phyloP scores from a whole-genome alignment of 2,113 vertebrate species.

The Phoxinus phoxinus region DNA sequence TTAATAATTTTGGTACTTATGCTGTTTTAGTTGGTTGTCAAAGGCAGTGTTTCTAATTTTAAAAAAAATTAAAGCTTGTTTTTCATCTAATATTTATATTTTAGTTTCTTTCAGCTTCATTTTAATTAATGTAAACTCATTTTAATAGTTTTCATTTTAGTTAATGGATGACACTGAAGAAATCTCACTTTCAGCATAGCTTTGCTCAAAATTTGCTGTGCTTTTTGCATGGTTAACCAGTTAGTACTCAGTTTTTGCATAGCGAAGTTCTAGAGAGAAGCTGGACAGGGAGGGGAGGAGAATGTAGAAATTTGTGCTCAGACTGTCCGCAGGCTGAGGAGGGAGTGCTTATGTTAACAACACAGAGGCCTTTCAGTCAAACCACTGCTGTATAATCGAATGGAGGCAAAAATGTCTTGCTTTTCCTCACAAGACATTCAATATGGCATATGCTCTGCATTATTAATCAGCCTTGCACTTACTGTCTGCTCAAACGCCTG shows the following conservation, averaged over 20 bases:
- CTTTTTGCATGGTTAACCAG: neutral
- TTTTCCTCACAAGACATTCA: neutral
- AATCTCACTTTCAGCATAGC: neutral
- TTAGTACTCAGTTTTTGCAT: neutral
- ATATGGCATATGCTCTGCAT: neutral
- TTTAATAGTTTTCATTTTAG: neutral
- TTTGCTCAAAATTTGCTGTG: neutral
- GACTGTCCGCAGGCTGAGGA: neutral
- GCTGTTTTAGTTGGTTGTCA: neutral
- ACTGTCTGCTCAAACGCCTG: neutral
- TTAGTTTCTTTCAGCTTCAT: neutral
- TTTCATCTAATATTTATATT: neutral
- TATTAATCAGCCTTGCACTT: constrained; percentile 1
- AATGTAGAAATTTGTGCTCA: neutral
- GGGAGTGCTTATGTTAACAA: constrained; percentile 34
- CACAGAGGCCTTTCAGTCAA: constrained; percentile 41
- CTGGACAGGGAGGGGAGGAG: neutral
- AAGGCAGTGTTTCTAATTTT: neutral
- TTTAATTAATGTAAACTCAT: neutral
- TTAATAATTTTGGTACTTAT: neutral
- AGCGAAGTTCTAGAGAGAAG: neutral
- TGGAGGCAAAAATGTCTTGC: neutral
- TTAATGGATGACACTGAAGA: neutral
- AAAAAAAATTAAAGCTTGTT: no score
- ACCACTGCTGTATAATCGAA: neutral